Evolutionary conservation across 2,113 vertebrate species (phyloP).

Genomic region (Gavia stellata): DNA sequence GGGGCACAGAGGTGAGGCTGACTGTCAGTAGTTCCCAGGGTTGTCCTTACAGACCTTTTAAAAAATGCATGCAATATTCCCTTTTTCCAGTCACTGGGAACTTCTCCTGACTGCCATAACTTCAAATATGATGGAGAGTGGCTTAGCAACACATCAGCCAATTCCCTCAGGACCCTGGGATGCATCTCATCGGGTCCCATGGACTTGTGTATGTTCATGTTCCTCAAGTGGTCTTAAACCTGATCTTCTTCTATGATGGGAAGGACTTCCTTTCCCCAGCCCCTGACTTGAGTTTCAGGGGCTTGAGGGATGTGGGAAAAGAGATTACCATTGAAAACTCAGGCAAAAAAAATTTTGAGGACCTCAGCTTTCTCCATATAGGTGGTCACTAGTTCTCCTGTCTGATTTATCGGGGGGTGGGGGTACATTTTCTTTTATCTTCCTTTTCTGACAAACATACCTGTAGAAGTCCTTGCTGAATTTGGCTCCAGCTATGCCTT

Average conservation of each 20-base stretch:
- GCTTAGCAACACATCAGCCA: not conserved
- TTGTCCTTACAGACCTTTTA: not conserved
- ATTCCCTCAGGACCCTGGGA: not conserved
- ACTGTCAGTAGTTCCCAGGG: not conserved
- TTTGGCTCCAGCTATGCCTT: not conserved
- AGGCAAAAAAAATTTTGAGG: not conserved
- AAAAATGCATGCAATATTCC: not conserved
- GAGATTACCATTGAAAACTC: not conserved
- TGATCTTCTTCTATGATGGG: not conserved
- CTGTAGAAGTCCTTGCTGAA: not conserved
- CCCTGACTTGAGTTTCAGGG: not conserved
- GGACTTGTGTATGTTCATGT: not conserved
- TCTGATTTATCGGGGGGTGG: not conserved
- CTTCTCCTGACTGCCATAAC: not conserved
- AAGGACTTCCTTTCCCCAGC: not conserved
- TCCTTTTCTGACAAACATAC: not conserved
- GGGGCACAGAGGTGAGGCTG: not conserved
- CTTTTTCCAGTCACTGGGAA: not conserved
- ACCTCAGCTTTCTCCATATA: not conserved
- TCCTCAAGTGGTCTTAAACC: not conserved
- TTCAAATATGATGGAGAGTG: not conserved
- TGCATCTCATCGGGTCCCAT: not conserved
- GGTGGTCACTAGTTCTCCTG: not conserved
- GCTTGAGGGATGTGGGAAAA: not conserved
- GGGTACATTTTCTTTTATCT: not conserved